A percentile compares a stretch with the other conserved stretches of the same genome.
Evolutionary conservation across 2,797 vertebrate species (phyloP).

Genomic region (Synaphobranchus kaupii): DNA sequence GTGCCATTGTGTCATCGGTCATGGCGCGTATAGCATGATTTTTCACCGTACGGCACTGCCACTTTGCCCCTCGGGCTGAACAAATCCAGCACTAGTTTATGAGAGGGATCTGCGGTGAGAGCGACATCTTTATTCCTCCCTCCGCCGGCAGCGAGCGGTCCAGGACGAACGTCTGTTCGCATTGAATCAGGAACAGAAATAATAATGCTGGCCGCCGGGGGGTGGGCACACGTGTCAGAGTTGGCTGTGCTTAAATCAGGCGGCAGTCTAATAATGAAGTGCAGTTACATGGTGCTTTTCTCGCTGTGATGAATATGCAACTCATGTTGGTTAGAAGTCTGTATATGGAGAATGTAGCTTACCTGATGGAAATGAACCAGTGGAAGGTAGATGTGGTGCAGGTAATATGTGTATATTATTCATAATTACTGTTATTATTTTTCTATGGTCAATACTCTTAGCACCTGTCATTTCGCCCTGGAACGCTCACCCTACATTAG

Average conservation of each 20-base stretch:
- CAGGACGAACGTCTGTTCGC: not conserved
- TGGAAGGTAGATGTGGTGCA: no score
- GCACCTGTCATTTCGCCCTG: not conserved
- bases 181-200: not conserved
- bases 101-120: not conserved
- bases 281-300: not conserved
- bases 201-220: not conserved
- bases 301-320: no score
- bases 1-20: not conserved
- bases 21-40: not conserved
- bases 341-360: not conserved
- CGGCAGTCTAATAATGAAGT: not conserved
- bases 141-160: not conserved
- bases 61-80: not conserved
- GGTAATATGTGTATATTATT: no score
- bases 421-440: no score
- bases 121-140: not conserved
- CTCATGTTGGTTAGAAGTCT: no score
- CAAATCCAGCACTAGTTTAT: not conserved
- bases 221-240: not conserved
- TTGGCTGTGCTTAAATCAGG: not conserved
- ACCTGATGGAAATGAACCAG: no score
- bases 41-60: not conserved
- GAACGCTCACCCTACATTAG: not conserved
- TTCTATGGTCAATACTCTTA: no score